phyloP scores from a whole-genome alignment of 2,797 vertebrate genomes.

The Halcyon chelicuti region DNA sequence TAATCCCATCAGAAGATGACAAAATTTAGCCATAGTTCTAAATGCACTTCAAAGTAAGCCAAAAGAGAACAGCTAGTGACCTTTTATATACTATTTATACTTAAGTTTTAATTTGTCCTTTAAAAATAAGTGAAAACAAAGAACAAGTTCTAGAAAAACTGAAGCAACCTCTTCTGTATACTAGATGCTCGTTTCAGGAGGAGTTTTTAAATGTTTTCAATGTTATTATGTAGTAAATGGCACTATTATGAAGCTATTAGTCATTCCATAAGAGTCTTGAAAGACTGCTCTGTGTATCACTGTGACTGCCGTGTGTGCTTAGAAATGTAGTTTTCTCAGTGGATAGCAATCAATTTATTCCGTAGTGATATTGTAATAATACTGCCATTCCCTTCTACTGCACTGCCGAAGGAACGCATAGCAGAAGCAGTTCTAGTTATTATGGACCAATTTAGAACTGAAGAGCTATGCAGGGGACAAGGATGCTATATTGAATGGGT shows the following conservation, averaged over 20 bases:
- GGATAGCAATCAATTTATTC: conserved; percentile 94
- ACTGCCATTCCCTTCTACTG: conserved; percentile 94
- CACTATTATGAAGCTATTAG: conserved; percentile 97
- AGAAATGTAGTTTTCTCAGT: conserved; percentile 96
- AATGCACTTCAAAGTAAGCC: conserved; percentile 88
- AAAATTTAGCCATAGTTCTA: conserved; percentile 88
- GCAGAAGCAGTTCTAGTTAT: conserved; percentile 82
- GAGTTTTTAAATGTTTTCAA: conserved; percentile 98
- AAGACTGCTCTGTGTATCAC: conserved; percentile 99
- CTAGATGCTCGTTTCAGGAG: conserved; percentile 93
- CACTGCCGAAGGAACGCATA: conserved; percentile 85
- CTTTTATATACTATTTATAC: conserved; percentile 89
- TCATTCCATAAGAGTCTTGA: conserved; percentile 97
- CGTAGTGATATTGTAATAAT: conserved; percentile 93
- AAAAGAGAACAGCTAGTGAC: conserved; percentile 87
- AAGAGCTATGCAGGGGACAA: conserved; percentile 80
- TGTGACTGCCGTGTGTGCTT: conserved; percentile 99
- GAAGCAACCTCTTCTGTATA: conserved; percentile 94
- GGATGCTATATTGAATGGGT: conserved; percentile 73
- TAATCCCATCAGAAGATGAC: conserved; percentile 83
- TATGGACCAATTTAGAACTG: conserved; percentile 84
- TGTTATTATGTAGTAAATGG: conserved; percentile 98
- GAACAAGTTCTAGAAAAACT: conserved; percentile 90
- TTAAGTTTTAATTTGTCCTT: conserved; percentile 93
- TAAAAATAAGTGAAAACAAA: conserved; percentile 88